Base-by-base conservation (phyloP, 2,888 invertebrate species). In the Diaperis boleti region DNA sequence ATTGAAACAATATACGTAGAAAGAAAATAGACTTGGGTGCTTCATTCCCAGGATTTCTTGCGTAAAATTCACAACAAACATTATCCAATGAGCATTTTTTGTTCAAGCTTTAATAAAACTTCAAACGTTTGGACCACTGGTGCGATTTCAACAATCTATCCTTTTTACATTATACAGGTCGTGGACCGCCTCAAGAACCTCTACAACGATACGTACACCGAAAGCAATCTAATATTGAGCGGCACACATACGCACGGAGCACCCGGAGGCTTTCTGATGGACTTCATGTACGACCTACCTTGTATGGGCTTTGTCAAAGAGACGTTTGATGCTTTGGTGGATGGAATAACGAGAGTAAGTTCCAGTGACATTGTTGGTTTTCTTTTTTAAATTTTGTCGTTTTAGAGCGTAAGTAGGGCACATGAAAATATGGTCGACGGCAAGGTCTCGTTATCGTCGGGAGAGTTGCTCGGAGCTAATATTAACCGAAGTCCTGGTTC, bases 161-260 rank as follows among this genome's bases (percentile, higher is more conserved):
- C n/a, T n/a, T n/a, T n/a, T n/a, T n/a, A n/a, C n/a, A n/a, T n/a
- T n/a, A n/a, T n/a, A n/a, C 2, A 95, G 95, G 92, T 95, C 0
- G 75, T 96, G 2, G 86, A 87, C 70, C 85, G 87, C 17, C 83
- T 97, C 4, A 82, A 86, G 67, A 81, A 83, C 39, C 85, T 86
- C 41, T 94, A 87, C 77, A 90, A 90, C 0, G 81, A 85, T 10
- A 67, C 87, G 0, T 97, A 96, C 81, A 87, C 83, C 0, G 88
- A 89, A 31, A 84, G 88, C 29, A 98, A 98, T 78, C 88, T 98
- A 5, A 90, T 95, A 76, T 84, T 98, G 49, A 94, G 94, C 78
- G 95, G 92, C 0, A 96, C 95, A 0, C 96, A 97, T 82, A 92
- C 95, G 0, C 96, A 96, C 80, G 91, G 93, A 13, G 89, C 90